Evolutionary conservation across 1,140 invertebrate species (phyloP).

Genomic region (Leptopilina boulardi): DNA sequence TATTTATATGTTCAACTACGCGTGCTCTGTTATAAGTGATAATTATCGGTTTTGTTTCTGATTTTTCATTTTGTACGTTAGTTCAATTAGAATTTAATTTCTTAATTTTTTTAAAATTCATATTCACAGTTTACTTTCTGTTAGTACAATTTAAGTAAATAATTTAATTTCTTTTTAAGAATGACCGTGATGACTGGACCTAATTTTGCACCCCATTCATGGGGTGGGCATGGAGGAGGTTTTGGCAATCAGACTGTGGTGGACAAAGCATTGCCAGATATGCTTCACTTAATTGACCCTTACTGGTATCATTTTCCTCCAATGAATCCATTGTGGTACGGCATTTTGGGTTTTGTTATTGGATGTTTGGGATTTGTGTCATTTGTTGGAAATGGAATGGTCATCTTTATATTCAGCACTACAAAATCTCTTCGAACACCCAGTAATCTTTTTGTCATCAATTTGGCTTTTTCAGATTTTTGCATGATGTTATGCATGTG

Average conservation of each 20-base stretch:
- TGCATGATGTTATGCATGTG: constrained; percentile 91
- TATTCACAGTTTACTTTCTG: neutral
- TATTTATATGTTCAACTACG: too few species aligned
- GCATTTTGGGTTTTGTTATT: constrained; percentile 85
- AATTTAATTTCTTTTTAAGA: constrained; percentile 37
- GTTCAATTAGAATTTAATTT: too few species aligned
- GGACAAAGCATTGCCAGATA: constrained; percentile 85
- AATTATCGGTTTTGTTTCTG: too few species aligned
- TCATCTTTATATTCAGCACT: constrained; percentile 89
- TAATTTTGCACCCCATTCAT: constrained; percentile 65
- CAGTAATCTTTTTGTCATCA: constrained; percentile 89
- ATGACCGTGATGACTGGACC: constrained; percentile 73
- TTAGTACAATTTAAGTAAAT: constrained; percentile 1
- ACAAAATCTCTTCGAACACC: constrained; percentile 88
- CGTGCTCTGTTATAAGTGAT: too few species aligned
- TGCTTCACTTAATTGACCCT: constrained; percentile 83
- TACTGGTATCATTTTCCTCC: constrained; percentile 88
- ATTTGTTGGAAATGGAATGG: constrained; percentile 88
- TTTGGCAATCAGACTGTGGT: constrained; percentile 83
- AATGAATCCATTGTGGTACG: constrained; percentile 87
- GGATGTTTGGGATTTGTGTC: constrained; percentile 83
- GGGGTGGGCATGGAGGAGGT: constrained; percentile 56
- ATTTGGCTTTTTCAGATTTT: constrained; percentile 92
- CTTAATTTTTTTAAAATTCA: too few species aligned
- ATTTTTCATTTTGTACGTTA: too few species aligned